Base-by-base conservation (phyloP, 2,888 invertebrate genomes). In the Pheosia gnoma region DNA sequence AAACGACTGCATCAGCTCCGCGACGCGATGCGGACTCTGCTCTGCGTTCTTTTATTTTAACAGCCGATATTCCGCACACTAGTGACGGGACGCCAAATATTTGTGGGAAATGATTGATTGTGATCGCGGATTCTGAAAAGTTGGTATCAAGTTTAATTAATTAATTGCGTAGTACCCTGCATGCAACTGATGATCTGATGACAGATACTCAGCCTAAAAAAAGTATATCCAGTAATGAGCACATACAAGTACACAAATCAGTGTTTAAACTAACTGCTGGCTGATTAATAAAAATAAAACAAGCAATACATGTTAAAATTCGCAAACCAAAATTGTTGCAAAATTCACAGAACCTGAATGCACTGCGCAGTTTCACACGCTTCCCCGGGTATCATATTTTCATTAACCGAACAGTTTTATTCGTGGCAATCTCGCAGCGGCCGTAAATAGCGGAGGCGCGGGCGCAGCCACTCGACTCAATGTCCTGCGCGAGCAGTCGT, bases 311-410 rank as follows among this genome's bases (percentile, higher is more conserved):
- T n/a, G n/a, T 5, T 7, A 43, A 43, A 43, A 47, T 8, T 51
- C 25, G 5, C 13, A 25, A 51, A 41, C 58, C 49, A 58, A 58
- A 57, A 36, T 57, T 36, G 49, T 56, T 55, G 37, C 55, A 57
- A 55, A 51, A 51, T 8, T 51, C 13, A 7, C 25, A 51, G 13
- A 51, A 25, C 8, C 25, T 51, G 51, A 51, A 51, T 51, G 61
- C 61, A 61, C 58, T 52, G 54, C 45, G 11, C 39, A 9, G 60
- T 68, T 74, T 74, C 76, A 53, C 76, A 74, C 73, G 75, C 54
- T 3, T 56, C n/a, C 59, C 62, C 9, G 56, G 58, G 74, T 66
- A 62, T 74, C 74, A 75, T 75, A 67, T 74, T 75, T 73, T 75
- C 74, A 71, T 71, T 74, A 75, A 62, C 59, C 45, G 60, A 53